phyloP scores from a whole-genome alignment of 2,113 vertebrate genomes.

The Chloebia gouldiae region DNA sequence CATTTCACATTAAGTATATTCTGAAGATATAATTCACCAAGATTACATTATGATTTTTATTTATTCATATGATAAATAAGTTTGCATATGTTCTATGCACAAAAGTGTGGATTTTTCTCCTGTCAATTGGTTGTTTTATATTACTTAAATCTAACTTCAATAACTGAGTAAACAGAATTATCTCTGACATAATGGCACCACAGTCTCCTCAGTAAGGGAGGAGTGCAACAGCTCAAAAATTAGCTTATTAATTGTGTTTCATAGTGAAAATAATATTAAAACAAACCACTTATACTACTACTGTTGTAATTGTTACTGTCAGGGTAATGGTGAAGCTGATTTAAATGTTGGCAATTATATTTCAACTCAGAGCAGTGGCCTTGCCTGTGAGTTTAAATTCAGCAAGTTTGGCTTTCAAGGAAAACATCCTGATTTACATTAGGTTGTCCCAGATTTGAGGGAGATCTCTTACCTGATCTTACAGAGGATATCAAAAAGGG shows the following conservation, averaged over 20 bases:
- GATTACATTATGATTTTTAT: background rate
- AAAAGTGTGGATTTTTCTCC: background rate
- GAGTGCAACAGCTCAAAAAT: background rate
- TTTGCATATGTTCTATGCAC: background rate
- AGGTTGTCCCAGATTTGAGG: background rate
- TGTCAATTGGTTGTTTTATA: background rate
- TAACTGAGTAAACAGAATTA: background rate
- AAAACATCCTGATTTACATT: background rate
- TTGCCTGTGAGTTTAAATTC: background rate
- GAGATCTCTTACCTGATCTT: background rate
- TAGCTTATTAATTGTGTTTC: background rate
- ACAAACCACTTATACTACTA: background rate
- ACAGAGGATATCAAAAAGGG: background rate
- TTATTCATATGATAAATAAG: background rate
- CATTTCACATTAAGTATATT: background rate
- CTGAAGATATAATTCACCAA: background rate
- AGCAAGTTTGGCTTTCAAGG: background rate
- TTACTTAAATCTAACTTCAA: background rate
- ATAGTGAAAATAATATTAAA: background rate
- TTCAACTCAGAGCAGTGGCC: background rate
- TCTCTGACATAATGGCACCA: background rate
- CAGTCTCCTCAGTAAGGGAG: background rate
- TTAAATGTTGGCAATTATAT: background rate
- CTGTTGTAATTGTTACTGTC: background rate
- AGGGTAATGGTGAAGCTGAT: background rate